These are phyloP conservation scores for Theristicus caerulescens DNA, from an alignment of 2,113 vertebrate genomes.

Conservation along the genomic window DNA sequence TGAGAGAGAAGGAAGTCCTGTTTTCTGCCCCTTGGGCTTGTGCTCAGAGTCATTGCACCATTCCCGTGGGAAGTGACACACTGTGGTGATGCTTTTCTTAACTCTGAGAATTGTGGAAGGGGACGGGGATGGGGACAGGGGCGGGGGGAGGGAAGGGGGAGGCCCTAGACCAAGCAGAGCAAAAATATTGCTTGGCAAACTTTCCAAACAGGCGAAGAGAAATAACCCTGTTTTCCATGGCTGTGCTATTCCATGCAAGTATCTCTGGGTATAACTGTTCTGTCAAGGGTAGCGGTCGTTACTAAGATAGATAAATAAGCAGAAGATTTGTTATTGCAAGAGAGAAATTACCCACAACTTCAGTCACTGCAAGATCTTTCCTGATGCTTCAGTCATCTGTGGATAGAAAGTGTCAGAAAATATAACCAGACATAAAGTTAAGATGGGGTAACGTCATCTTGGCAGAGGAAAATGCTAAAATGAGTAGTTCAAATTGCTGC, in stretches of 20 bases:
- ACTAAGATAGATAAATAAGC: slow-evolving; percentile 29
- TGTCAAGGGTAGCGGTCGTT: background rate
- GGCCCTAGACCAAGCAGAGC: background rate
- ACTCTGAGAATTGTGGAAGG: background rate
- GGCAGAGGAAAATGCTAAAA: slow-evolving; percentile 39
- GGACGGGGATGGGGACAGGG: fast-evolving
- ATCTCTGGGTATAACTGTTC: background rate
- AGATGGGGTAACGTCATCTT: slow-evolving; percentile 50
- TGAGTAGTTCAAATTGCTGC: slow-evolving; percentile 20
- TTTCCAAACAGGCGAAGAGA: slow-evolving; percentile 23
- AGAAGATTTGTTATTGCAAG: slow-evolving; percentile 37
- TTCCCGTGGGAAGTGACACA: background rate
- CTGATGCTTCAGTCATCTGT: slow-evolving; percentile 52
- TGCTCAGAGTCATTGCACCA: background rate
- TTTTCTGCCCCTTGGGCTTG: background rate
- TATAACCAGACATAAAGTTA: slow-evolving; percentile 41
- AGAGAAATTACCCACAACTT: slow-evolving; percentile 9
- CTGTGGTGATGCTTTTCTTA: slow-evolving; percentile 7
- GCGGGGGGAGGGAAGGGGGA: background rate
- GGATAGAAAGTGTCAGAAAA: slow-evolving; percentile 35
- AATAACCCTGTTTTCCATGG: slow-evolving; percentile 42
- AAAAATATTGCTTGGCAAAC: slow-evolving; percentile 53
- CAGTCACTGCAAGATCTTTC: slow-evolving; percentile 27
- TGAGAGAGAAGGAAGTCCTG: background rate
- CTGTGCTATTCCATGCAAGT: background rate